Conservation (phyloP, 2,113 vertebrate genomes). For the Isichthys henryi region DNA sequence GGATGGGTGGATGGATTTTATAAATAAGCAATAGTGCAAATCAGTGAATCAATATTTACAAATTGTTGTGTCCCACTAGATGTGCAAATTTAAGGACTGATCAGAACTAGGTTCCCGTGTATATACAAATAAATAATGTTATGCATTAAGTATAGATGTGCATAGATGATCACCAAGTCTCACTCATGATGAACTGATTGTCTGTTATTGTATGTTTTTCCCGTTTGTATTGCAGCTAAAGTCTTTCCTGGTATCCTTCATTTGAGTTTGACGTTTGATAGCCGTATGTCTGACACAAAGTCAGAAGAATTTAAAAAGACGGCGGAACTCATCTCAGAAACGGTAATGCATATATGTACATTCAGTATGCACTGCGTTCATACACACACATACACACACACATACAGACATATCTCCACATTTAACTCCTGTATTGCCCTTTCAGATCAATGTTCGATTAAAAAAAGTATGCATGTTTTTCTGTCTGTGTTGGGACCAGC, state of each 20-base stretch:
- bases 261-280: fast-evolving
- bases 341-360: constrained; percentile 25
- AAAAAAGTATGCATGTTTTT: neutral
- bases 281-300: fast-evolving
- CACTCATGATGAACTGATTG: neutral
- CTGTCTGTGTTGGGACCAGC: neutral
- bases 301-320: fast-evolving
- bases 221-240: constrained; percentile 35
- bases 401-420: neutral
- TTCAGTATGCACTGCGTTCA: neutral
- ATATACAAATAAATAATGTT: neutral
- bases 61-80: neutral
- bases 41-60: neutral
- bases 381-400: neutral
- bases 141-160: neutral
- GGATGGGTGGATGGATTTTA: neutral
- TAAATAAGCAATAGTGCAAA: neutral
- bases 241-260: constrained; percentile 34
- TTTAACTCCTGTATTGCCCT: neutral
- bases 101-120: neutral
- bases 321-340: fast-evolving
- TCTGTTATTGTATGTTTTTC: neutral
- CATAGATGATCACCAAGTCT: neutral
- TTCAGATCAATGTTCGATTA: neutral
- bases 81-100: neutral